A percentile compares a stretch with the other conserved stretches of the same genome.
phyloP scores from a whole-genome alignment of 2,888 invertebrate genomes.

The Cremastinae sp. region DNA sequence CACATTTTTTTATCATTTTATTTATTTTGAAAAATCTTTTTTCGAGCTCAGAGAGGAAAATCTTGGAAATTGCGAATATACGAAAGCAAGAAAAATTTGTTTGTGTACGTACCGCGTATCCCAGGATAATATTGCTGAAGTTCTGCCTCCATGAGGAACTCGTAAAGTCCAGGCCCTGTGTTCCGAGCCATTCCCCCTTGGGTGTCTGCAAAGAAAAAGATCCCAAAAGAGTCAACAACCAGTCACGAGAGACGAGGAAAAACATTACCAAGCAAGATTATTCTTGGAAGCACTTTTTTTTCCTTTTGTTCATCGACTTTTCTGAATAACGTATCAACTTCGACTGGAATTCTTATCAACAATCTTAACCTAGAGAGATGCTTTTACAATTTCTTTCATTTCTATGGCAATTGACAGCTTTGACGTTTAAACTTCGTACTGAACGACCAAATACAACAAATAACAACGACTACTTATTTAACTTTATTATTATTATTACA shows the following conservation, averaged over 20 bases:
- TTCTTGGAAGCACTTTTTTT: background rate
- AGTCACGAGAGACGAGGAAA: background rate
- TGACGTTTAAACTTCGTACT: no score
- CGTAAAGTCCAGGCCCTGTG: slow-evolving; percentile 87
- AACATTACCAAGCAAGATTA: slow-evolving; percentile 3
- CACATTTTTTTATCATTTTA: no score
- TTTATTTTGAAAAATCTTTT: no score
- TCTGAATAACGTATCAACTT: no score
- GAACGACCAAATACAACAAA: no score
- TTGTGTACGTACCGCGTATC: slow-evolving; percentile 72
- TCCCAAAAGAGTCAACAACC: slow-evolving; percentile 5
- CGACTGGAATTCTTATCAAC: no score
- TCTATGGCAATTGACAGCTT: no score
- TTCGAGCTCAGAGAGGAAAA: no score
- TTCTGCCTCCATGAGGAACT: slow-evolving; percentile 96
- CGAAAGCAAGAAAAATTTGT: slow-evolving; percentile 9
- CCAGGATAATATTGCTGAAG: slow-evolving; percentile 93
- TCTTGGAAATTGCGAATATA: background rate
- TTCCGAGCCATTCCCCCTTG: slow-evolving; percentile 78
- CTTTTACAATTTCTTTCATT: no score
- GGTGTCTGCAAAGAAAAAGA: slow-evolving; percentile 69
- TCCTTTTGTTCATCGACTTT: background rate
- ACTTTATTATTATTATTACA: no score
- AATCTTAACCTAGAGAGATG: background rate
- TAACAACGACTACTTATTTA: no score